Evolutionary conservation across 2,888 invertebrate genomes (phyloP), one percentile per base, ranked within the genome.

Genomic region (Callyntrura sp.): DNA sequence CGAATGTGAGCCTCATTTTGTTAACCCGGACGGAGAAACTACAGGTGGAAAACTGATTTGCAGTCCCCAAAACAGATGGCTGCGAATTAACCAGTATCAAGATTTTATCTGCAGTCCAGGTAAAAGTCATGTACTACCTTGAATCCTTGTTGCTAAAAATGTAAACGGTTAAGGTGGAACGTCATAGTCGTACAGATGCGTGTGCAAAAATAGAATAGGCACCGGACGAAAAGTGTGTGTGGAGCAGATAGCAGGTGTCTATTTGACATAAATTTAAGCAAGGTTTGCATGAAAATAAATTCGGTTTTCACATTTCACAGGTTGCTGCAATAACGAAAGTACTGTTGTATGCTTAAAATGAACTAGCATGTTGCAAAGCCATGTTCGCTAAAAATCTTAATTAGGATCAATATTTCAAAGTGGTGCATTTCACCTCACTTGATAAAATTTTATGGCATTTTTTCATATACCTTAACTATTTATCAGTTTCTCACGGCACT

Each of bases 101-200:
- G 83, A 90, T 48, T 92, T 91, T 20, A 85, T 88, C 23, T 92
- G 92, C 51, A 81, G 85, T 45, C 90, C 90, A 65, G 92, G 92
- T 90, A 88, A 68, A 35, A 76, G 17, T 17, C 17, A 17, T 81
- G 62, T 23, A 12, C 11, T 5, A 12, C 28, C 23, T 25, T 70
- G 28, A 8, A 14, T 43, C 35, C 17, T 14, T 28, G 43, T 35
- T 25, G 28, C 28, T 28, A n/a, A 70, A n/a, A n/a, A n/a, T n/a
- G n/a, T n/a, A n/a, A n/a, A n/a, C n/a, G n/a, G n/a, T n/a, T n/a
- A n/a, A n/a, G n/a, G n/a, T n/a, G n/a, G n/a, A n/a, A n/a, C n/a
- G n/a, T n/a, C n/a, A n/a, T n/a, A n/a, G n/a, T n/a, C n/a, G n/a
- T n/a, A n/a, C n/a, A n/a, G n/a, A n/a, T n/a, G n/a, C n/a, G n/a